Conservation (phyloP, 2,113 vertebrate species). For the Anser cygnoides region DNA sequence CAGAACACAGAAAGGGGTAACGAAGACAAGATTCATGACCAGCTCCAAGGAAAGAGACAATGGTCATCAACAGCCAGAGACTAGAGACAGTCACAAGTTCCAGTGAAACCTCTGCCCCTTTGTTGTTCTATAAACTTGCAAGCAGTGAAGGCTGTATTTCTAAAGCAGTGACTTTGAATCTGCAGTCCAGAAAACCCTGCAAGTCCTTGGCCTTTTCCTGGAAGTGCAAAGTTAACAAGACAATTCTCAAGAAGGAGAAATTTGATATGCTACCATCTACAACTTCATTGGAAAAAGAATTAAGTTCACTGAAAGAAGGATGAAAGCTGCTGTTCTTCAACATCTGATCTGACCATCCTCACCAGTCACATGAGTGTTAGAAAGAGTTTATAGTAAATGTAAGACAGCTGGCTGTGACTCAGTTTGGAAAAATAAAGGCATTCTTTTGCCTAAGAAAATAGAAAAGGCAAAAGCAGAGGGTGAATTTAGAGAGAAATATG, state of each 20-base stretch:
- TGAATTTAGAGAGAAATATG: neutral
- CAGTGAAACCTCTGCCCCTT: neutral
- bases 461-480: neutral
- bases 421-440: neutral
- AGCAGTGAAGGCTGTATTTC: neutral
- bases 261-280: neutral
- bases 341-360: neutral
- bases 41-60: neutral
- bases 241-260: neutral
- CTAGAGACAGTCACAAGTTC: neutral
- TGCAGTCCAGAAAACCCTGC: rapidly evolving
- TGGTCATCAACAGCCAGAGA: neutral
- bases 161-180: neutral
- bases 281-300: neutral
- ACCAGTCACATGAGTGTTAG: neutral
- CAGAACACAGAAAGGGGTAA: neutral
- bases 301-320: neutral
- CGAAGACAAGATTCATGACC: neutral
- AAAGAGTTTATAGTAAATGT: neutral
- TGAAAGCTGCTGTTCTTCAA: neutral
- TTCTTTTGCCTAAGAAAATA: neutral
- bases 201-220: neutral
- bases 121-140: neutral
- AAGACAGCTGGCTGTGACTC: neutral
- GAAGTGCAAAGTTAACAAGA: neutral